Percentiles rank a stretch among this genome's conserved stretches.
phyloP scores from a whole-genome alignment of 1,140 invertebrate genomes.

The Lithobius niger region DNA sequence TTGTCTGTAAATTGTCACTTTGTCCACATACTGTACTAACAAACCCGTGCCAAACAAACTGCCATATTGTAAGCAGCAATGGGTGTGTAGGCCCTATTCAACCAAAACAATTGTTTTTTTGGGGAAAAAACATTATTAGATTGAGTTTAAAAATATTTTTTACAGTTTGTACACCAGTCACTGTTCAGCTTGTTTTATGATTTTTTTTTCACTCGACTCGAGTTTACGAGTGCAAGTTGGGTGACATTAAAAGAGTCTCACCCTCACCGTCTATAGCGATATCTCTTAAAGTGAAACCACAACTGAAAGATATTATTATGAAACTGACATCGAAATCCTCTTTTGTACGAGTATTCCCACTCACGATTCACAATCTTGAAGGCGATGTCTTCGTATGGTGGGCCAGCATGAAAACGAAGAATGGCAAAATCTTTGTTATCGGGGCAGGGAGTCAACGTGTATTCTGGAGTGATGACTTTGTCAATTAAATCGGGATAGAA shows the following conservation, averaged over 20 bases:
- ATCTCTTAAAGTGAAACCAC: slow-evolving; percentile 98
- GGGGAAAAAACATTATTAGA: no score
- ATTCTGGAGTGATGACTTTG: slow-evolving; percentile 83
- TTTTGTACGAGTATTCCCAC: slow-evolving; percentile 98
- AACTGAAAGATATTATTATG: slow-evolving; percentile 99
- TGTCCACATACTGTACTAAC: no score
- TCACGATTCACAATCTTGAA: slow-evolving; percentile 99
- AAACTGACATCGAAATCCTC: slow-evolving; percentile 96
- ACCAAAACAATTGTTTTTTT: no score
- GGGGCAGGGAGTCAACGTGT: slow-evolving; percentile 75
- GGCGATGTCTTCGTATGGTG: slow-evolving; percentile 98
- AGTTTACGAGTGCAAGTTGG: not conserved
- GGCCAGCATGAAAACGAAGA: slow-evolving; percentile 87
- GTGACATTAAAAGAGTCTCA: not conserved
- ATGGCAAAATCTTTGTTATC: slow-evolving; percentile 94
- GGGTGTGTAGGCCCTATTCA: no score
- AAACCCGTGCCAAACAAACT: no score
- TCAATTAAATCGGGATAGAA: slow-evolving; percentile 99
- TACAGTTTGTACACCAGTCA: no score
- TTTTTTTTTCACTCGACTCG: no score
- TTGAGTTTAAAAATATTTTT: no score
- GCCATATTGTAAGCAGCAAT: no score
- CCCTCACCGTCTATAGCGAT: slow-evolving; percentile 78
- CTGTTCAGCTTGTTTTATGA: no score
- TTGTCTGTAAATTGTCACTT: no score